Evolutionary conservation across 2,797 vertebrate genomes (phyloP), one percentile per base, ranked within the genome.

Genomic region (Liasis olivaceus): DNA sequence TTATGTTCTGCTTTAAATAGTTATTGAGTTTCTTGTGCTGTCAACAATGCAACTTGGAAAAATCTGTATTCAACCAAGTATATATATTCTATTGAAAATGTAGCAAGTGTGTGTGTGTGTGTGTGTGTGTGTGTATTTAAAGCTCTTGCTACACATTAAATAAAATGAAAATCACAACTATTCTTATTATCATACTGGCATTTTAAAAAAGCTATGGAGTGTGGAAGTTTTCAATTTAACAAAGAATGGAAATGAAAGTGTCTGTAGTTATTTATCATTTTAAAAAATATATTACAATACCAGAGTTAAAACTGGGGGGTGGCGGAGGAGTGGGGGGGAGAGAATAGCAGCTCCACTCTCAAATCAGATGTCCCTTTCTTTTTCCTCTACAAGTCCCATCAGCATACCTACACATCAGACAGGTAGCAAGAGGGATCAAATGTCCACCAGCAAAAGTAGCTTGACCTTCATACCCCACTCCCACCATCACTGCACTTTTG

Each of bases 121-220:
- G 24, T 66, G 0, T 28, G 24, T 66, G 4, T 42, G 36, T 42
- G 58, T 86, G 31, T 87, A 31, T 89, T 89, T 47, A 93, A 93
- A 59, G 59, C 2, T n/a, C 51, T 22, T 84, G 54, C 13, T 26
- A 87, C 26, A 17, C 63, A 22, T 87, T 12, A 63, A 81, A 14
- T 88, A 31, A 17, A 92, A 93, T 77, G n/a, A 93, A 94, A 93
- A 90, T 14, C n/a, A 94, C 89, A 94, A 93, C n/a, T n/a, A 28
- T 42, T 66, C 22, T 31, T 85, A 69, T 85, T 69, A 47, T 28
- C 42, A 28, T 86, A 26, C 47, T 47, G 14, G 2, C 11, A 31
- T 14, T n/a, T 11, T 28, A 87, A 22, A 62, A 91, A 24, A 31
- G 1, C 24, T 42, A 15, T 77, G 47, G 1, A 56, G 14, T 56